A percentile compares a stretch with the other conserved stretches of the same genome.
phyloP scores from a whole-genome alignment of 2,113 vertebrate species.

The Ginglymostoma cirratum region DNA sequence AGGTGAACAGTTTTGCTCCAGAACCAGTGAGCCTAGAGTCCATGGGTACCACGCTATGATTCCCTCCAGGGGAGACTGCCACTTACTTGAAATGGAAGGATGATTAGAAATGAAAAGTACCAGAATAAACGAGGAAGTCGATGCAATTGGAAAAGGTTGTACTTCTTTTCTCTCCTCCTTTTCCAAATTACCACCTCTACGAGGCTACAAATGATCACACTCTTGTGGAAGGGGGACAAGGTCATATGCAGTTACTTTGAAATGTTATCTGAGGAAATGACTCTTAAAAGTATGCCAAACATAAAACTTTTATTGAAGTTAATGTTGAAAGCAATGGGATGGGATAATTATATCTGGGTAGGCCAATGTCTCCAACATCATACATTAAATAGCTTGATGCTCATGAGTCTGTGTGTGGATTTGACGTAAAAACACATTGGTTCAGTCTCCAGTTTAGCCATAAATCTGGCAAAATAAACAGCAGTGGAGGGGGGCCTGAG shows the following conservation, averaged over 20 bases:
- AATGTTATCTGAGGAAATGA: background rate
- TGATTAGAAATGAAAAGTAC: background rate
- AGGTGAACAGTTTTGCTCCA: background rate
- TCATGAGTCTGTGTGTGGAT: slow-evolving; percentile 1
- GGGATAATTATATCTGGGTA: slow-evolving; percentile 18
- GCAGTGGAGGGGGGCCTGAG: background rate
- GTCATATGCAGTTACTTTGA: background rate
- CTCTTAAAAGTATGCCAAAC: background rate
- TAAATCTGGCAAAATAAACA: slow-evolving; percentile 37
- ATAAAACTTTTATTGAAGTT: background rate
- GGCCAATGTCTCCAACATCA: background rate
- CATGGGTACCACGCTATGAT: background rate
- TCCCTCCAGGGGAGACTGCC: background rate
- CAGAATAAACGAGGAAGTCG: background rate
- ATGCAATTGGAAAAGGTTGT: background rate
- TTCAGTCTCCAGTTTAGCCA: slow-evolving; percentile 29
- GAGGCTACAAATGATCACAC: background rate
- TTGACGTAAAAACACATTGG: slow-evolving; percentile 7
- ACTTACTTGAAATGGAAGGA: background rate
- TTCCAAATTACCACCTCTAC: background rate
- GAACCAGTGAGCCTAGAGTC: too few species aligned
- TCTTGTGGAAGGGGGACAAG: background rate
- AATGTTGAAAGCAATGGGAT: slow-evolving; percentile 8
- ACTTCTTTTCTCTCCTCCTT: background rate
- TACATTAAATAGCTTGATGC: slow-evolving; percentile 20